These are phyloP conservation scores for Pandemis corylana DNA, from an alignment of 2,888 invertebrate species.

Conservation along the genomic window DNA sequence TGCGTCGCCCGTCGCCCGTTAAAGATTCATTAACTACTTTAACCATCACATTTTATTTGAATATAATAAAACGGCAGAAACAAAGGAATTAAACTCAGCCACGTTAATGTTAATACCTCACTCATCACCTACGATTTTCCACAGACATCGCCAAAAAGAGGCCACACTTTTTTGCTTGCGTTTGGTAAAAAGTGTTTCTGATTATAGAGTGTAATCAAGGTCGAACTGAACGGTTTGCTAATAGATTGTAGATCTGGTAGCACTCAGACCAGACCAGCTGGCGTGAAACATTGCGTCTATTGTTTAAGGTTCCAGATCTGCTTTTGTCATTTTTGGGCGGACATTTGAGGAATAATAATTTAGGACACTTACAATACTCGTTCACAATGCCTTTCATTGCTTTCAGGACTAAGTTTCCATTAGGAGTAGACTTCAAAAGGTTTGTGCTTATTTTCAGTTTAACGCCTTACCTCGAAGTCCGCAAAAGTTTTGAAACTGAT, in stretches of 20 bases:
- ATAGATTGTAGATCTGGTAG: constrained; percentile 44
- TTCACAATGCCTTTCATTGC: neutral
- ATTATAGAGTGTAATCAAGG: constrained; percentile 49
- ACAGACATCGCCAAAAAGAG: constrained; percentile 50
- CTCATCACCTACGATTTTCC: constrained; percentile 44
- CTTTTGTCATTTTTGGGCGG: constrained; percentile 9
- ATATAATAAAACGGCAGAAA: constrained; percentile 24
- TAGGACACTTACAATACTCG: neutral
- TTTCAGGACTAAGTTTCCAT: constrained; percentile 11
- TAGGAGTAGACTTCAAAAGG: neutral
- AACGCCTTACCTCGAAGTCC: neutral
- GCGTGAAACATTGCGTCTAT: constrained; percentile 1
- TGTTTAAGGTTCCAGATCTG: neutral
- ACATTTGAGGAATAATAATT: constrained; percentile 1
- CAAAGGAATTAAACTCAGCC: constrained; percentile 42
- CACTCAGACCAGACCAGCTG: neutral
- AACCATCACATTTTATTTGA: constrained; percentile 2
- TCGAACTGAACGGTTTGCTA: constrained; percentile 45
- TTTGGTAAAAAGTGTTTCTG: constrained; percentile 49
- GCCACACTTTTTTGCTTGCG: constrained; percentile 49
- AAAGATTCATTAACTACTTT: neutral
- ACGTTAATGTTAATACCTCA: constrained; percentile 39
- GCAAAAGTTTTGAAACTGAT: neutral
- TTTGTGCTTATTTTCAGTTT: neutral
- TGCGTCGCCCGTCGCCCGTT: neutral